phyloP scores from a whole-genome alignment of 2,113 vertebrate genomes.

The Rhinoptilus africanus region DNA sequence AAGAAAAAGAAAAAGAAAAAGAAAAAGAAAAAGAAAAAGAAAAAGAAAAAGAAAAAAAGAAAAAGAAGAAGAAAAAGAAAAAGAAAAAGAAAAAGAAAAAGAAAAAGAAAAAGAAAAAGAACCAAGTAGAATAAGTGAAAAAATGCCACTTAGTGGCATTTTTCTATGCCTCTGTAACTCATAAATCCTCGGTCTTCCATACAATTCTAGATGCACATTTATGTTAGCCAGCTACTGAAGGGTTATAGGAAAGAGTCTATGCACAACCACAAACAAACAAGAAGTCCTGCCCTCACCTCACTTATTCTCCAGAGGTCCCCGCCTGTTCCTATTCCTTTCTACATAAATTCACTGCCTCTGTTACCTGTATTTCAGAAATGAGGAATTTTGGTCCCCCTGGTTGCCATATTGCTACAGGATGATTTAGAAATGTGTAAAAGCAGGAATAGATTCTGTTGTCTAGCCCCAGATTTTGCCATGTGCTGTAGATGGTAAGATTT shows the following conservation, averaged over 20 bases:
- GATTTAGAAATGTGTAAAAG: neutral
- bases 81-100: rapidly evolving
- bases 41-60: neutral
- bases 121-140: neutral
- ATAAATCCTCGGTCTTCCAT: neutral
- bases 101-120: neutral
- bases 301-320: neutral
- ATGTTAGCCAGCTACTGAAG: neutral
- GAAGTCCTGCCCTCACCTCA: neutral
- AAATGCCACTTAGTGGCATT: neutral
- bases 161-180: neutral
- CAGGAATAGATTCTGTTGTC: neutral
- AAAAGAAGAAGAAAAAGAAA: too few species aligned
- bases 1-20: neutral
- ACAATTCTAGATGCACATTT: neutral
- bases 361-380: neutral
- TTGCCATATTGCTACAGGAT: neutral
- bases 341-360: neutral
- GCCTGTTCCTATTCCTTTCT: neutral
- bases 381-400: neutral
- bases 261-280: neutral
- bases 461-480: neutral
- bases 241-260: neutral
- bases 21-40: rapidly evolving
- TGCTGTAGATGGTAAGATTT: neutral